Evolutionary conservation across 2,113 vertebrate genomes (phyloP).

Genomic region (Pygoscelis adeliae): DNA sequence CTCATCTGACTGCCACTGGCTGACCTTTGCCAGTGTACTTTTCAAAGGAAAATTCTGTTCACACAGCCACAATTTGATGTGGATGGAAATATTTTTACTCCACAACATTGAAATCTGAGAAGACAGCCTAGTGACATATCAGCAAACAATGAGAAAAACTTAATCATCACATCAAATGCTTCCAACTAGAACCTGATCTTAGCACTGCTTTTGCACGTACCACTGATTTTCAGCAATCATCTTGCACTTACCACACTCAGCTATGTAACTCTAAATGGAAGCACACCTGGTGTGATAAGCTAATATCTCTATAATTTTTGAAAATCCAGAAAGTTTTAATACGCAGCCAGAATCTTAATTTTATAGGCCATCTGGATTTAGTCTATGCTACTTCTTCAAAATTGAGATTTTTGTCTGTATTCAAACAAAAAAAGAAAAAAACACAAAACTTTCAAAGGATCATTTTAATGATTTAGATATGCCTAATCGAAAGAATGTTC

Average conservation of each 20-base stretch:
- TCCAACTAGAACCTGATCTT: not conserved
- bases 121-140: not conserved
- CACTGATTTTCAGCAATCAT: too few species aligned
- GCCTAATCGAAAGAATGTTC: not conserved
- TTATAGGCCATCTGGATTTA: not conserved
- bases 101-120: not conserved
- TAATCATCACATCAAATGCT: not conserved
- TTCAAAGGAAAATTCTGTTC: not conserved
- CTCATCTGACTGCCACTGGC: not conserved
- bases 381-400: not conserved
- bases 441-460: not conserved
- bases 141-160: not conserved
- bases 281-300: not conserved
- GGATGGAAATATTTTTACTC: not conserved
- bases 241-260: not conserved
- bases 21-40: not conserved
- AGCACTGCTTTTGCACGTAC: not conserved
- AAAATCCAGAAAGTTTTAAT: not conserved
- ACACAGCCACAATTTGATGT: not conserved
- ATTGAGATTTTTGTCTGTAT: not conserved
- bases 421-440: not conserved
- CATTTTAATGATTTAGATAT: not conserved
- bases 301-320: not conserved
- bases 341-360: not conserved
- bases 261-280: accelerated